These are phyloP conservation scores for Megaceryle alcyon DNA, from an alignment of 2,797 vertebrate genomes.

Conservation along the genomic window DNA sequence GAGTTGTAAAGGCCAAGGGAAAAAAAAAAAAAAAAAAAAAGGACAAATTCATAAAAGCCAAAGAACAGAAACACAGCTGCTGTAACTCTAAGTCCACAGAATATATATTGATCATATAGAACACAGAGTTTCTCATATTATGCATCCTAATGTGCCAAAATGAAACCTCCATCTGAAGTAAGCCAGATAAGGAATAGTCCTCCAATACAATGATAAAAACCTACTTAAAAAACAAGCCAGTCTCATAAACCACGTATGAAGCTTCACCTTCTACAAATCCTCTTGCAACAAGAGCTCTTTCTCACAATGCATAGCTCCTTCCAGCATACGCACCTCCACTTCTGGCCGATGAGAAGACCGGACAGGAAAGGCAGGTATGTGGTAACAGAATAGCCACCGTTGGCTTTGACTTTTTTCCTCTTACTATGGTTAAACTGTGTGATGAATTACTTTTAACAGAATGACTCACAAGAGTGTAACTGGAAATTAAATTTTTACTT, in stretches of 20 bases:
- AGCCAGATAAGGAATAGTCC: accelerated
- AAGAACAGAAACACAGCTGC: not conserved
- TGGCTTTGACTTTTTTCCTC: not conserved
- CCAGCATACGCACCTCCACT: not conserved
- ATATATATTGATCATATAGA: not conserved
- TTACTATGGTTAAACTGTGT: not conserved
- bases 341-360: accelerated
- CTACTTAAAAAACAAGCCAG: not conserved
- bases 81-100: not conserved
- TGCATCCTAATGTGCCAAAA: not conserved
- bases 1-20: not conserved
- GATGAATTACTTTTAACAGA: not conserved
- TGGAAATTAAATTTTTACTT: not conserved
- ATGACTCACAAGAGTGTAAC: not conserved
- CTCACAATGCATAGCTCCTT: not conserved
- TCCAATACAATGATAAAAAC: not conserved
- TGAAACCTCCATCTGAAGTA: not conserved
- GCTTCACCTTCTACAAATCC: not conserved
- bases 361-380: not conserved
- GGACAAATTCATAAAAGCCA: not conserved
- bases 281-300: not conserved
- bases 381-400: not conserved
- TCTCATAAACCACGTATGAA: not conserved
- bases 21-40: not conserved
- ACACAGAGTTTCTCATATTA: not conserved